Conservation (phyloP, 2,113 vertebrate species). For the Corythoichthys intestinalis region DNA sequence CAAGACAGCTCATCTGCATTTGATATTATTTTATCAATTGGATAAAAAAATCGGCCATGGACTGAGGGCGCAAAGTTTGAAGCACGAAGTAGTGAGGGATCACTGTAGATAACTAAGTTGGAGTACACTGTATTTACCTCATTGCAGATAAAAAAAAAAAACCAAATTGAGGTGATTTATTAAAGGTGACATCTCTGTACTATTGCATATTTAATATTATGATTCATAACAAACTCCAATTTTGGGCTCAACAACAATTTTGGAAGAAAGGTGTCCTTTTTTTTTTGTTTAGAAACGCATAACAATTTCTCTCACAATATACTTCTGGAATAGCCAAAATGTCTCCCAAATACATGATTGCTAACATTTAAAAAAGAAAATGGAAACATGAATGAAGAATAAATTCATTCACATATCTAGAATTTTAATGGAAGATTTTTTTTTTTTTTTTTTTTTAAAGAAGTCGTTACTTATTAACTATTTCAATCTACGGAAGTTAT, state of each 20-base stretch:
- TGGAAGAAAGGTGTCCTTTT: slow-evolving; percentile 33
- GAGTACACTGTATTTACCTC: neutral
- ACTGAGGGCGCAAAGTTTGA: no score
- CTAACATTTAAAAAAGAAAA: no score
- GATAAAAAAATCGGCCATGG: no score
- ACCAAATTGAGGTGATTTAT: slow-evolving; percentile 13
- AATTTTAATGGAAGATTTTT: neutral
- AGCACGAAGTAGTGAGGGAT: no score
- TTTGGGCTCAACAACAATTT: slow-evolving; percentile 11
- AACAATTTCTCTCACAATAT: neutral
- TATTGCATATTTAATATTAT: neutral
- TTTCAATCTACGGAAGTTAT: neutral
- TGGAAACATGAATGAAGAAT: no score
- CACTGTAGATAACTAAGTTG: no score
- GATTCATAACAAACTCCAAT: no score
- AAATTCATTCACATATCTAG: neutral
- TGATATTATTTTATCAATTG: no score
- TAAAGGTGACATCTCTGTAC: slow-evolving; percentile 5
- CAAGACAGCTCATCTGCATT: no score
- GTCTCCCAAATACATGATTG: no score
- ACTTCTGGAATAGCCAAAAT: neutral
- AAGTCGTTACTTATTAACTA: neutral
- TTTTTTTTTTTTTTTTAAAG: neutral
- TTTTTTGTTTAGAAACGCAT: neutral
- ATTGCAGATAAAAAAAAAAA: neutral